phyloP scores from a whole-genome alignment of 2,888 invertebrate genomes.

The Sthenelais limicola region DNA sequence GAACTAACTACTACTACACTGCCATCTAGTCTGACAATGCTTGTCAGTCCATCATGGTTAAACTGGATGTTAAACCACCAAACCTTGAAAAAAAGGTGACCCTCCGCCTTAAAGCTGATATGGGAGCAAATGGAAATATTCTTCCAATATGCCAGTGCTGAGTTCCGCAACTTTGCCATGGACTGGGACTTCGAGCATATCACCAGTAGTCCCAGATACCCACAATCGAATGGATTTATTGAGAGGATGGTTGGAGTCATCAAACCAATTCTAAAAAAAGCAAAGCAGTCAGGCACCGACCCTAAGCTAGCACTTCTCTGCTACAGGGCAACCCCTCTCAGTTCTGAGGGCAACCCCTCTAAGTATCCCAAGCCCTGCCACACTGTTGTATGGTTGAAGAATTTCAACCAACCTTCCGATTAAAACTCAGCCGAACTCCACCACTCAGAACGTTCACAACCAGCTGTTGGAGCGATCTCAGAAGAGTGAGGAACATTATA shows the following conservation, averaged over 20 bases:
- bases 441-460: neutral
- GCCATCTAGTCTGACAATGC: neutral
- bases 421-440: neutral
- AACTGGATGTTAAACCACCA: neutral
- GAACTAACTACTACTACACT: no score
- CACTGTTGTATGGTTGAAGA: neutral
- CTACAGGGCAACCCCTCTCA: neutral
- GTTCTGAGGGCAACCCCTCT: no score
- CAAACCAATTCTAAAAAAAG: neutral
- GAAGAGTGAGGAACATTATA: neutral
- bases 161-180: neutral
- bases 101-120: conserved; percentile 9
- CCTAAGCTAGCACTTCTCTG: neutral
- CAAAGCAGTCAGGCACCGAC: neutral
- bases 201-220: no score
- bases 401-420: neutral
- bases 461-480: neutral
- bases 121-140: conserved; percentile 8
- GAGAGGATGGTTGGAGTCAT: neutral
- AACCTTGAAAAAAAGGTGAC: neutral
- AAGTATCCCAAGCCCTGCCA: neutral
- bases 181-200: conserved; percentile 5
- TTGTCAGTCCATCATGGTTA: neutral
- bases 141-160: neutral
- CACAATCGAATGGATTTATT: neutral